These are phyloP conservation scores for Amphiura filiformis DNA, from an alignment of 35 echinoderm and acorn worm species.

Conservation along the genomic window DNA sequence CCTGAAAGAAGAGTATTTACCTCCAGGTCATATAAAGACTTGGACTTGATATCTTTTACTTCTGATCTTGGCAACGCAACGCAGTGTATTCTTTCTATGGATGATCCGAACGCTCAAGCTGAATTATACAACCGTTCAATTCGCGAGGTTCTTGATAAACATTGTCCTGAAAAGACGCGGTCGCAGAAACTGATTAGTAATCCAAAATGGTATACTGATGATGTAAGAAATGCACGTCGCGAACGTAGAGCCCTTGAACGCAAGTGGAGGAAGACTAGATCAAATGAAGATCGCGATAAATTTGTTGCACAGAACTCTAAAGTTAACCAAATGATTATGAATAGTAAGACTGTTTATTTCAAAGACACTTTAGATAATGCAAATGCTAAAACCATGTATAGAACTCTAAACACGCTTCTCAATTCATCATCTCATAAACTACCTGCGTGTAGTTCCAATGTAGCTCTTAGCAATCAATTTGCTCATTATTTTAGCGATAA, in stretches of 20 bases:
- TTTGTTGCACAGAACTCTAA: not conserved
- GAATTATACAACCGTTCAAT: not conserved
- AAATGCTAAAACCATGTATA: not conserved
- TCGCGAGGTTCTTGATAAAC: not conserved
- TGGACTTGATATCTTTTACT: not conserved
- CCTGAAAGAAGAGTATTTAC: not conserved
- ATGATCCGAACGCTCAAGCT: not conserved
- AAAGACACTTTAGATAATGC: not conserved
- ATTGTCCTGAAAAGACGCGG: not conserved
- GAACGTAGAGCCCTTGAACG: not conserved
- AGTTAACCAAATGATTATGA: not conserved
- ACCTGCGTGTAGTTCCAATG: not conserved
- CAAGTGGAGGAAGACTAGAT: conserved; percentile 4
- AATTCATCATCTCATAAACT: not conserved
- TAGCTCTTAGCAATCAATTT: not conserved
- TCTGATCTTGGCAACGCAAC: not conserved
- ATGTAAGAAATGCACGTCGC: not conserved
- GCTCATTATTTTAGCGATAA: conserved; percentile 7
- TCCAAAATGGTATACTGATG: conserved; percentile 5
- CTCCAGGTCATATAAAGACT: not conserved
- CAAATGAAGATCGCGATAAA: not conserved
- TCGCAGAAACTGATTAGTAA: not conserved
- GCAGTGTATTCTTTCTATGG: not conserved
- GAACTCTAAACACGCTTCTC: not conserved
- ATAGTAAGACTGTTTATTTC: conserved; percentile 14